Conservation (phyloP, 1,140 invertebrate genomes). For the Bombus superbus region DNA sequence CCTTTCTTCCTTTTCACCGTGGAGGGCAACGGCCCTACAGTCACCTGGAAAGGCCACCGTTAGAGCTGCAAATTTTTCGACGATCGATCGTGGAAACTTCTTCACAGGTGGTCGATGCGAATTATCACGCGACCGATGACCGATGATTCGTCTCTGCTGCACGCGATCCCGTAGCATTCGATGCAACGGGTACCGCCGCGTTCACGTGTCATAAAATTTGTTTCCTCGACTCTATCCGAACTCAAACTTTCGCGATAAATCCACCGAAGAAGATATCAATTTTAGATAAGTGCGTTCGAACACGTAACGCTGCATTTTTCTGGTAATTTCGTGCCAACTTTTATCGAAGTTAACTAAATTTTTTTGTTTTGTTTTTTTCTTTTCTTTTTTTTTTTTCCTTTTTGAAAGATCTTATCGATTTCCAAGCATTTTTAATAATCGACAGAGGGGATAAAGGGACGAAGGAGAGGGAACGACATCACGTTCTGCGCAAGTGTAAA, state of each 20-base stretch:
- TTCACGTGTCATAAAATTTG: background rate
- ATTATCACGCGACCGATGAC: conserved; percentile 62
- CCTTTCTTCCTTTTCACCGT: conserved; percentile 34
- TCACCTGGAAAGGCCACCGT: conserved; percentile 37
- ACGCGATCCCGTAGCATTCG: conserved; percentile 47
- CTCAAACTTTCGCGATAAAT: background rate
- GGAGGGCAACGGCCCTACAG: conserved; percentile 36
- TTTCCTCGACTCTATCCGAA: background rate
- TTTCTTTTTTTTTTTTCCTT: too few species aligned
- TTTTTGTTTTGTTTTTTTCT: background rate
- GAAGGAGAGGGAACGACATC: conserved; percentile 52
- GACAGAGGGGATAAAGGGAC: background rate
- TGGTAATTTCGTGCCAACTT: background rate
- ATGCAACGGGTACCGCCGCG: background rate
- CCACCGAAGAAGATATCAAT: background rate
- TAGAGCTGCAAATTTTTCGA: conserved; percentile 60
- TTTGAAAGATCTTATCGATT: too few species aligned
- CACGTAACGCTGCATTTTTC: background rate
- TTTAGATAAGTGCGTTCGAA: background rate
- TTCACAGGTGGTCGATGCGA: conserved; percentile 62
- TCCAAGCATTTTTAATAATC: too few species aligned
- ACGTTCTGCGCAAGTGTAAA: conserved; percentile 56
- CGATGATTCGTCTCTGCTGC: conserved; percentile 46
- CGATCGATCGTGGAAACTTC: conserved; percentile 66
- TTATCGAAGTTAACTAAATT: background rate